Evolutionary conservation across 2,113 vertebrate species (phyloP), one percentile per base, ranked within the genome.

Genomic region (Rafetus swinhoei): DNA sequence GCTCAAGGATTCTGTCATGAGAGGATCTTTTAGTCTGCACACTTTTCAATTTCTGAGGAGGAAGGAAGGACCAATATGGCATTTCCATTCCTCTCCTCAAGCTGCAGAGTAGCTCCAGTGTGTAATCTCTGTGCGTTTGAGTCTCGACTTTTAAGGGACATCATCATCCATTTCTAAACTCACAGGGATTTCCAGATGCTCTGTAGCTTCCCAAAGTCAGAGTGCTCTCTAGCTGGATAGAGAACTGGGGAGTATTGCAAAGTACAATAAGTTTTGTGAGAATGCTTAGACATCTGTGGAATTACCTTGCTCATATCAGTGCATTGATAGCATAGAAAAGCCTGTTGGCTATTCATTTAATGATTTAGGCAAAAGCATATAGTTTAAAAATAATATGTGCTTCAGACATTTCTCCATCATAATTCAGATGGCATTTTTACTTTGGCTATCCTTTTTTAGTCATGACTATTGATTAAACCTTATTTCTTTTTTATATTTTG

Each of bases 171-270:
- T 74, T 21, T 74, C 12, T 53, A 59, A 0, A 55, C 24, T 62
- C 2, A 2, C 53, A 5, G 97, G 90, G 85, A 60, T 95, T 97
- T 96, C 90, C 93, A 91, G n/a, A 25, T 54, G 88, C 91, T 94
- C 87, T 87, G 80, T 90, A 80, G 59, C 35, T 74, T 9, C 88
- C 16, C 13, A 81, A 45, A 82, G 82, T 76, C 85, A 24, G 3
- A 56, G 87, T 88, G 8, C 11, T 95, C 95, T 81, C 82, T 50
- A 2, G 3, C 4, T 52, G 18, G 0, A 0, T 57, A 59, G 81
- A 90, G 92, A 95, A 94, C 55, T 29, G 53, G 4, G 2, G 83
- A 92, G 85, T 87, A 27, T 21, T 19, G 19, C 19, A 35, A 52
- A 3, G 0, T 10, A 1, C 0, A 0, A 57, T 39, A 19, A 74